Percentiles rank a stretch among this genome's conserved stretches.
phyloP scores from a whole-genome alignment of 2,797 vertebrate species.

The Antrozous pallidus region DNA sequence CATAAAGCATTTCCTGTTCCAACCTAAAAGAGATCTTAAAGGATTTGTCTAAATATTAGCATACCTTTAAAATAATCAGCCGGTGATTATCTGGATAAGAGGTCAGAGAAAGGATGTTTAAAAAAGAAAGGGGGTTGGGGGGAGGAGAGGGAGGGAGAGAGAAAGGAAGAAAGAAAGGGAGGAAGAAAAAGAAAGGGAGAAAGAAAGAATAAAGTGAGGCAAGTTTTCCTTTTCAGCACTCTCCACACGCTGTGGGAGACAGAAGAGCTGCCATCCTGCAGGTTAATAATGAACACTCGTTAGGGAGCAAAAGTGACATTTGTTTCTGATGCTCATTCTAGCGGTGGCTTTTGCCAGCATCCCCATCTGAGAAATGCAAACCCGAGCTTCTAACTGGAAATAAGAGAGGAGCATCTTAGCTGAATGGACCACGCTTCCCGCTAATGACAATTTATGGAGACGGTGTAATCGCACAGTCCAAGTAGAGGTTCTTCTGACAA shows the following conservation, averaged over 20 bases:
- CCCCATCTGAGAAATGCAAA: constrained; percentile 22
- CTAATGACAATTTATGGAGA: constrained; percentile 78
- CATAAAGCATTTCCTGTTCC: constrained; percentile 67
- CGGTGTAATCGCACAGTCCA: constrained; percentile 80
- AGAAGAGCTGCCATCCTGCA: background rate
- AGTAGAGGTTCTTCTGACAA: constrained; percentile 79
- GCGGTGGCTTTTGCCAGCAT: background rate
- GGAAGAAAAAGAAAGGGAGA: too few relatives aligned
- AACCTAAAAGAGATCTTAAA: constrained; percentile 61
- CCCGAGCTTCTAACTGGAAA: constrained; percentile 58
- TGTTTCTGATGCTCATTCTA: background rate
- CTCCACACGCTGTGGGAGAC: background rate
- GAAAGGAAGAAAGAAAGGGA: background rate
- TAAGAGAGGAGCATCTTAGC: constrained; percentile 64
- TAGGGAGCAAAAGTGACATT: background rate
- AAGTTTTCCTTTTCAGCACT: constrained; percentile 12
- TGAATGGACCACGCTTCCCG: constrained; percentile 60
- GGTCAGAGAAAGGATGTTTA: constrained; percentile 49
- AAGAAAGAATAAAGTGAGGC: background rate
- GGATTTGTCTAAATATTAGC: constrained; percentile 75
- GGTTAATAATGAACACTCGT: constrained; percentile 1
- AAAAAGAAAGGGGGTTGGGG: too few relatives aligned
- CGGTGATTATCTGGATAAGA: constrained; percentile 65
- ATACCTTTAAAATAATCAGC: constrained; percentile 65
- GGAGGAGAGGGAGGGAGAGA: background rate